Conservation (phyloP, 1,140 invertebrate species). For the Agrypnia vestita region DNA sequence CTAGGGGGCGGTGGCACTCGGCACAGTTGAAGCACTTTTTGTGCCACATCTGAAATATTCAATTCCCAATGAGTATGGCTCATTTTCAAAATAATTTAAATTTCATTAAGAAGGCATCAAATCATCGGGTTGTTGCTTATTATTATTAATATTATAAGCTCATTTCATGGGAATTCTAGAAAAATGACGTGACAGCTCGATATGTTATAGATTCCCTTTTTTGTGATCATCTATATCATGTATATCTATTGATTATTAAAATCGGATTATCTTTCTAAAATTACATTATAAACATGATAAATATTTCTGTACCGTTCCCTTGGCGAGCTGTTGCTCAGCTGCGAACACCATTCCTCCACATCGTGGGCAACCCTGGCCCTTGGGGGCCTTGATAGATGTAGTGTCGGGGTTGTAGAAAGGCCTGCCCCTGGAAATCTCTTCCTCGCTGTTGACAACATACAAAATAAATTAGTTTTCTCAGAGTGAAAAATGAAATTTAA, state of each 20-base stretch:
- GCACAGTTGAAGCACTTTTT: constrained; percentile 94
- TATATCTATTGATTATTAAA: too few relatives aligned
- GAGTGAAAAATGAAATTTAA: too few relatives aligned
- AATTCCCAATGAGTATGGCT: not conserved
- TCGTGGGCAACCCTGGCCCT: constrained; percentile 91
- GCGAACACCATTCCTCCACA: constrained; percentile 95
- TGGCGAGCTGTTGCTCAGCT: constrained; percentile 94
- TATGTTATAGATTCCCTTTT: too few relatives aligned
- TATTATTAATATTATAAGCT: too few relatives aligned
- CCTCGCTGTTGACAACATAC: constrained; percentile 76
- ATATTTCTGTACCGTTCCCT: constrained; percentile 81
- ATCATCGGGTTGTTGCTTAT: too few relatives aligned
- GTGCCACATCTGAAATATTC: constrained; percentile 86
- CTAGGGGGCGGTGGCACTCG: constrained; percentile 94
- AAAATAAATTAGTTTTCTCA: constrained; percentile 5
- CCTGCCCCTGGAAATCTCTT: constrained; percentile 83
- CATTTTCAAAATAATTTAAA: not conserved
- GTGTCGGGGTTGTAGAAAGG: constrained; percentile 89
- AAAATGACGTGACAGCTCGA: too few relatives aligned
- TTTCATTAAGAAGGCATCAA: too few relatives aligned
- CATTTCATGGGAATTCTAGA: too few relatives aligned
- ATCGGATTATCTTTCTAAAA: not conserved
- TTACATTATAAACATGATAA: too few relatives aligned
- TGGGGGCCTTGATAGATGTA: constrained; percentile 89
- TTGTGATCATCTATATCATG: too few relatives aligned